Conservation (phyloP, 2,888 invertebrate species). For the Cepaea hortensis region DNA sequence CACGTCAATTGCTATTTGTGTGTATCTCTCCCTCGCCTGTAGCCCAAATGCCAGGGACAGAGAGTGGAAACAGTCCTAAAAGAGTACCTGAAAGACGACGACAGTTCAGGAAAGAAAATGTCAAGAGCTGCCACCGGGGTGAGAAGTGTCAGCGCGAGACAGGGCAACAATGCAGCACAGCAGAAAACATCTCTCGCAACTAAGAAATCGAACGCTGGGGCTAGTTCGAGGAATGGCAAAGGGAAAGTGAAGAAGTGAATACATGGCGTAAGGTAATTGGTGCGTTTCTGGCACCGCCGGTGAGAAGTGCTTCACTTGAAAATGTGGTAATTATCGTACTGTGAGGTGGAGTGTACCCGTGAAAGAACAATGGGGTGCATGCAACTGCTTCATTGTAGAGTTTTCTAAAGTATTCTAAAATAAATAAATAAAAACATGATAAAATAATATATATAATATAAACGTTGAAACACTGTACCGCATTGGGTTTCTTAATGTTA, state of each 20-base stretch:
- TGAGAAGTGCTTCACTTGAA: too few species aligned
- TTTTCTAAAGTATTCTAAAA: too few species aligned
- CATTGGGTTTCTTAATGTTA: too few species aligned
- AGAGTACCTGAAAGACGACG: conserved; percentile 57
- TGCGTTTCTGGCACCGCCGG: too few species aligned
- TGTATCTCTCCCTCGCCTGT: conserved; percentile 25
- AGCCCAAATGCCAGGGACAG: conserved; percentile 72
- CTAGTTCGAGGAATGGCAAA: conserved; percentile 34
- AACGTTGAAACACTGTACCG: too few species aligned
- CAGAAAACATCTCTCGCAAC: conserved; percentile 54
- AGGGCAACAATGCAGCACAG: conserved; percentile 51
- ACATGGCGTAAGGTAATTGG: neutral
- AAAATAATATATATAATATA: too few species aligned
- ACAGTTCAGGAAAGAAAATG: conserved; percentile 55
- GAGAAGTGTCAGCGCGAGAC: conserved; percentile 51
- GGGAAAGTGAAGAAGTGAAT: conserved; percentile 36
- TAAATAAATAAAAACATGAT: too few species aligned
- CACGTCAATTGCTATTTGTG: too few species aligned
- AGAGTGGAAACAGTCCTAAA: conserved; percentile 68
- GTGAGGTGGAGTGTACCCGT: too few species aligned
- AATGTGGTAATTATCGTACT: too few species aligned
- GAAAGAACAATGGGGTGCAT: too few species aligned
- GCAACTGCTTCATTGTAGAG: too few species aligned
- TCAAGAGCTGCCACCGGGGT: conserved; percentile 45
- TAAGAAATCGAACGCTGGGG: neutral